A percentile compares a stretch with the other conserved stretches of the same genome.
These are phyloP conservation scores for Cynaeus angustus DNA, from an alignment of 2,888 invertebrate genomes.

Conservation along the genomic window DNA sequence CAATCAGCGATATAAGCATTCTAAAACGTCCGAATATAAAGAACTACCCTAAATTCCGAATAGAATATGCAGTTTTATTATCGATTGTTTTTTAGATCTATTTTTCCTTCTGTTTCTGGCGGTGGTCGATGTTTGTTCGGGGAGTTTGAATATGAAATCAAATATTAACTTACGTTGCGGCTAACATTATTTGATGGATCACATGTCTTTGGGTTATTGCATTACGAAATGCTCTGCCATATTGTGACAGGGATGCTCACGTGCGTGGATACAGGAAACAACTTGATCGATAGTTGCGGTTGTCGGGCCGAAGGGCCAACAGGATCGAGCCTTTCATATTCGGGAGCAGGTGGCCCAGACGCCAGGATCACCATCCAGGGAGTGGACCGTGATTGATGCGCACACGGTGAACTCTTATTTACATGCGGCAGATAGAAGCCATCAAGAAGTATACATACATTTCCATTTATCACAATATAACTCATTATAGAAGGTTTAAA, in stretches of 20 bases:
- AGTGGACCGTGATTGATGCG: conserved; percentile 56
- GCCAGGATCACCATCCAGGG: conserved; percentile 46
- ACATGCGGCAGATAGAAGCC: conserved; percentile 35
- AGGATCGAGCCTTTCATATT: conserved; percentile 47
- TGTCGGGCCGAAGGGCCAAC: conserved; percentile 52
- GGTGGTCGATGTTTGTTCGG: too few species aligned
- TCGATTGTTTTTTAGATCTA: too few species aligned
- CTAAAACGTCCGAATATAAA: too few species aligned
- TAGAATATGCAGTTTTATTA: too few species aligned
- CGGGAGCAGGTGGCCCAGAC: conserved; percentile 57
- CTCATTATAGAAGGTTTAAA: too few species aligned
- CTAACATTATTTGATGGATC: conserved; percentile 55
- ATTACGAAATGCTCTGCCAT: conserved; percentile 25
- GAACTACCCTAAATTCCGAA: too few species aligned
- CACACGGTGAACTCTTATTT: conserved; percentile 47
- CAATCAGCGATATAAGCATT: too few species aligned
- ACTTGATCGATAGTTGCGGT: conserved; percentile 56
- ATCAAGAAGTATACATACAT: conserved; percentile 2
- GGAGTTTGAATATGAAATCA: conserved; percentile 57
- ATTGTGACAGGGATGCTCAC: conserved; percentile 21
- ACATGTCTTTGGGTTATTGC: conserved; percentile 52
- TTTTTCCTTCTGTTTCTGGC: too few species aligned
- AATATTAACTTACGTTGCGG: conserved; percentile 57
- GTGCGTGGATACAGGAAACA: conserved; percentile 29
- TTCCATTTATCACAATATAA: background rate